Evolutionary conservation across 2,113 vertebrate genomes (phyloP), one percentile per base, ranked within the genome.

Genomic region (Tonatia bakeri): DNA sequence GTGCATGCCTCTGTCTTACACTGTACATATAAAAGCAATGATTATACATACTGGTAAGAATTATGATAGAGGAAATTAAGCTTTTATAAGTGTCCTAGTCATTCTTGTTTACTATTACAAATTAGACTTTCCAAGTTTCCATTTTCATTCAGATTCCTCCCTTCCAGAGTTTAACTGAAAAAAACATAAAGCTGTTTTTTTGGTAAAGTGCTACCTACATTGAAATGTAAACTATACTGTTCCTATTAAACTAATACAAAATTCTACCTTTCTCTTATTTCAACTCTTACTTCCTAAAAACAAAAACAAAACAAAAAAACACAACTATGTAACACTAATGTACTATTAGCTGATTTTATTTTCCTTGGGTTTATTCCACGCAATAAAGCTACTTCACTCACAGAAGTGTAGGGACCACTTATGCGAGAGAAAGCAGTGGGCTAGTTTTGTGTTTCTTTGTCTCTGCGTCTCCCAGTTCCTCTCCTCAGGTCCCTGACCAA

Each of bases 271-370:
- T 52, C 17, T 77, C 61, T 91, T 87, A 94, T 73, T 45, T 40
- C n/a, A 95, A 87, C 19, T 22, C 17, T 88, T 95, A 90, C 43
- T 95, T 95, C 17, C 80, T 96, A 31, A 89, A 76, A 76, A 16
- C 64, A 65, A 65, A 65, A 93, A 87, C 40, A 73, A 81, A 56
- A 70, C 52, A 33, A 75, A 28, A 75, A 54, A 88, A 86, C 70
- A 88, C 11, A 28, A 56, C 28, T 90, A 91, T 31, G 59, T 45
- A 88, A 72, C 38, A 93, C 22, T 47, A 88, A 93, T 38, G 91
- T 11, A 84, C 33, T 40, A 87, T 77, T 33, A 31, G 85, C 26
- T 69, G 75, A 75, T 88, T 82, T 73, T 61, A 67, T 88, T 95
- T 81, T 87, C 72, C 59, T 76, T 87, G 38, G 83, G 28, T 59